These are phyloP conservation scores for Donacobius atricapilla DNA, from an alignment of 2,113 vertebrate species.

Conservation along the genomic window DNA sequence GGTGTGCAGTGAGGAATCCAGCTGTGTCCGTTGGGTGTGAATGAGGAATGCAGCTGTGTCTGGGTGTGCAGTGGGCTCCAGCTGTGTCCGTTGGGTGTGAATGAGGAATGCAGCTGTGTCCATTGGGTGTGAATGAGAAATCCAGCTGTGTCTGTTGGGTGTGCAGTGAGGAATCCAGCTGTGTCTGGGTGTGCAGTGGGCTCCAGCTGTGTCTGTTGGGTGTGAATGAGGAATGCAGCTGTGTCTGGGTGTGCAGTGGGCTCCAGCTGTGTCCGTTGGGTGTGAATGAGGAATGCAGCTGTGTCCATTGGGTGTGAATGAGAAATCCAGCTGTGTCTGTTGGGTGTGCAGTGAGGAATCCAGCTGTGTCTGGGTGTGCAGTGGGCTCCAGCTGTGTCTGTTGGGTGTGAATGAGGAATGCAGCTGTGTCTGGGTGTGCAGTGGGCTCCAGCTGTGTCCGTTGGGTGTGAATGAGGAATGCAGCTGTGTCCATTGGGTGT, in stretches of 20 bases:
- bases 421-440: background rate
- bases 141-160: background rate
- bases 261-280: background rate
- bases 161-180: background rate
- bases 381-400: background rate
- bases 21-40: background rate
- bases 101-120: background rate
- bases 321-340: background rate
- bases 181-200: background rate
- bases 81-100: too few relatives aligned
- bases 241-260: background rate
- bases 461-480: background rate
- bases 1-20: background rate
- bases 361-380: background rate
- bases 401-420: fast-evolving
- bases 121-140: fast-evolving
- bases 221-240: background rate
- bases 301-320: fast-evolving
- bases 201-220: background rate
- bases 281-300: background rate
- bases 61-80: background rate
- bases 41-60: background rate
- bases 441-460: background rate
- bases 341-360: background rate
- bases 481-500: background rate